These are phyloP conservation scores for Cataglyphis rosenhaueri DNA, from an alignment of 2,888 invertebrate species.

Conservation along the genomic window DNA sequence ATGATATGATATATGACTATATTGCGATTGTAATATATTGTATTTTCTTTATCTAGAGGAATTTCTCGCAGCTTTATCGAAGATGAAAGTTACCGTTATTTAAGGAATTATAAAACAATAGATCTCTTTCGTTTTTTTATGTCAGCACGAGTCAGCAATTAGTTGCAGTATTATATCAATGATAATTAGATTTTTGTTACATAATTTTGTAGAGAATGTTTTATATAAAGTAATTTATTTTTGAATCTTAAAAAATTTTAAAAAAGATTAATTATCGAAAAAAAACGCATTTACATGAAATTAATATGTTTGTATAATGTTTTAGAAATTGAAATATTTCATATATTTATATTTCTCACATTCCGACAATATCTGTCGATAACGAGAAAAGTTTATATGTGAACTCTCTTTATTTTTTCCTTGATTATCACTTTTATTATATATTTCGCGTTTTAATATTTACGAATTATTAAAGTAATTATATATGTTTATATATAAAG, in stretches of 20 bases:
- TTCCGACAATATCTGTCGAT: not conserved
- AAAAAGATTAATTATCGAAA: not conserved
- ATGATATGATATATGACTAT: not conserved
- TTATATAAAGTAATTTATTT: not conserved
- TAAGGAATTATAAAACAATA: not conserved
- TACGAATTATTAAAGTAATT: not conserved
- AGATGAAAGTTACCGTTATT: conserved; percentile 9
- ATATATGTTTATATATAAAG: conserved; percentile 21
- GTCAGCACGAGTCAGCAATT: not conserved
- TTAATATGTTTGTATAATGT: not conserved
- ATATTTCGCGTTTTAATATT: conserved; percentile 33
- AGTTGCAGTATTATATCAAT: not conserved
- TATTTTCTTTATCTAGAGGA: not conserved
- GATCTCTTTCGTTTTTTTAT: not conserved
- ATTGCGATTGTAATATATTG: not conserved
- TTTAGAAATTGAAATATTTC: not conserved
- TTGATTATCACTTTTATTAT: not conserved
- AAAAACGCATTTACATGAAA: not conserved
- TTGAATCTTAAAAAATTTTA: not conserved
- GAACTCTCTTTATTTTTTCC: not conserved
- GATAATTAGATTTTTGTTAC: not conserved
- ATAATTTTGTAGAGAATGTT: conserved; percentile 18
- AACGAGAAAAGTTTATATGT: not conserved
- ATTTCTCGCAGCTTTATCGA: conserved; percentile 6
- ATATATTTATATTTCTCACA: not conserved